Base-by-base conservation (phyloP, 2,888 invertebrate species). In the Drosophila greeni region DNA sequence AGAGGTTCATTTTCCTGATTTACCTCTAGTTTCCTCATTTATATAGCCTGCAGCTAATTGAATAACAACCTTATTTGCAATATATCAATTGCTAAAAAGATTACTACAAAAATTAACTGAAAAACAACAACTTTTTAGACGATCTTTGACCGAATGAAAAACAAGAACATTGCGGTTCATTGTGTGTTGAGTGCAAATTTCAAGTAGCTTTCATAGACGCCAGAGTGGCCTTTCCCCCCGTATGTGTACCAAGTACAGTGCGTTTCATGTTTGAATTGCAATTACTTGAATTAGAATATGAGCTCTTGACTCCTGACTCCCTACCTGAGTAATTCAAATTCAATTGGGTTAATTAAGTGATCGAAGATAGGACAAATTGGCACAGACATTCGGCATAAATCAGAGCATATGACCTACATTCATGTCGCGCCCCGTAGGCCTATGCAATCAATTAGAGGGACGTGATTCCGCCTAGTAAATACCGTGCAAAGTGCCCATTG, bases 401-500 rank as follows among this genome's bases (percentile, higher is more conserved):
- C 1, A 12, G 14, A 45, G 5, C 1, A 45, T 12, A 5, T 29
- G 29, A 29, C 29, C 45, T 45, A 45, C 12, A 45, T 43, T 43
- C 11, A 18, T 43, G 18, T 23, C 43, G 12, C 31, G 34, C 14
- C 26, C 34, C 18, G 31, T 48, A 7, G 20, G 36, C 29, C 57
- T 16, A 24, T 43, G 56, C 42, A 56, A 64, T 54, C 54, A 64
- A 65, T 64, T 65, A 65, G 45, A 31, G 39, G 29, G 49, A 39
- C 37, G 58, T 52, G 49, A 61, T 61, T 49, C 40, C 49, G 43
- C 4, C 65, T 29, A n/a, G 39, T 49, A 49, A 56, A 56, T 51
- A 34, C 37, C 43, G 49, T 48, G 59, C 69, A 39, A 68, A 74
- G 55, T 65, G 65, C 43, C 47, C 70, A 61, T 70, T 70, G 62